Conservation (phyloP, 2,888 invertebrate genomes). For the Gryllus longicercus region DNA sequence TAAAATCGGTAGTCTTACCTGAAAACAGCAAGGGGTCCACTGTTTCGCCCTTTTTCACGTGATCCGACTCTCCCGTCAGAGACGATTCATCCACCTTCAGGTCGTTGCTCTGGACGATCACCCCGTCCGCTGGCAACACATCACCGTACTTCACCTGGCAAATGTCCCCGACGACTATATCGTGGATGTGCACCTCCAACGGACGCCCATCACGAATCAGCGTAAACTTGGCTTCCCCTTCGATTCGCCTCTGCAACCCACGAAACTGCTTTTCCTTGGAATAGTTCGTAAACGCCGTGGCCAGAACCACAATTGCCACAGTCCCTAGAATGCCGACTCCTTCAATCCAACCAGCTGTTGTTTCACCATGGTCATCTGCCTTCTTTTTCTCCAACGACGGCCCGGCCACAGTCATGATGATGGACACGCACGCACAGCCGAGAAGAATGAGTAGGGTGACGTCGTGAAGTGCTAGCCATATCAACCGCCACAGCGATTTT, state of each 20-base stretch:
- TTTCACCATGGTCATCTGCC: slow-evolving; percentile 47
- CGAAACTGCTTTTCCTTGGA: slow-evolving; percentile 65
- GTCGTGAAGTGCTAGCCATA: slow-evolving; percentile 64
- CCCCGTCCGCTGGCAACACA: slow-evolving; percentile 36
- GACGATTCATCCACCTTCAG: slow-evolving; percentile 36
- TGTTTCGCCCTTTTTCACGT: slow-evolving; percentile 49
- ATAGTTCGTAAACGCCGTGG: slow-evolving; percentile 66
- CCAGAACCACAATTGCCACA: slow-evolving; percentile 61
- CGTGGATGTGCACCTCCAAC: slow-evolving; percentile 52
- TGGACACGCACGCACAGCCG: slow-evolving; percentile 59
- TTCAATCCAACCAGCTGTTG: slow-evolving; percentile 63
- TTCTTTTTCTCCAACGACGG: slow-evolving; percentile 48
- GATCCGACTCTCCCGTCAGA: slow-evolving; percentile 28
- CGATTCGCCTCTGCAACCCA: slow-evolving; percentile 59
- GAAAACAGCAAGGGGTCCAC: slow-evolving; percentile 56
- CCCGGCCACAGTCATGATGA: slow-evolving; percentile 53
- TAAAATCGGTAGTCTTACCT: neutral
- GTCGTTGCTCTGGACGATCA: slow-evolving; percentile 36
- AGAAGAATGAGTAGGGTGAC: slow-evolving; percentile 61
- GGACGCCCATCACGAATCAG: slow-evolving; percentile 57
- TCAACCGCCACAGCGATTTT: slow-evolving; percentile 45
- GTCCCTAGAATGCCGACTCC: slow-evolving; percentile 62
- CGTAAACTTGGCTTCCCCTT: slow-evolving; percentile 60
- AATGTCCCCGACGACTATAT: slow-evolving; percentile 62
- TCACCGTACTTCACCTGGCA: slow-evolving; percentile 50